Evolutionary conservation across 2,888 invertebrate species (phyloP), one percentile per base, ranked within the genome.

Genomic region (Drosophila yooni): DNA sequence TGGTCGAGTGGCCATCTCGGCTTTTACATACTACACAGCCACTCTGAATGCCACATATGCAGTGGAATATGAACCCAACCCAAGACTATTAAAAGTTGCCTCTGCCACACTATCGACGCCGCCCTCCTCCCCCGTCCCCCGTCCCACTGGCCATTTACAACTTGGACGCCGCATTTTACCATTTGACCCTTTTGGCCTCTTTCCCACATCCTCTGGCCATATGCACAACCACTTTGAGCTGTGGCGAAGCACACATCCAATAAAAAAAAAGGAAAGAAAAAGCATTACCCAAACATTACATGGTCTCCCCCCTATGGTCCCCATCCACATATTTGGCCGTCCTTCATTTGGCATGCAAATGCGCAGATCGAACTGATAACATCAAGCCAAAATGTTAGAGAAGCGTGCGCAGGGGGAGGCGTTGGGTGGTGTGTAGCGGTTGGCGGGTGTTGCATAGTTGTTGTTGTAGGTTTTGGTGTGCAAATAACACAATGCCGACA

Each of bases 281-380:
- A 61, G 57, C 77, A 77, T 77, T 77, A 74, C 50, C 78, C 78
- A 70, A 77, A 68, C 75, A 79, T 78, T 75, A 76, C 72, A 69
- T 69, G 46, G 59, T 52, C 52, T 7, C n/a, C 36, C 36, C 62
- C 56, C 21, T 3, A 46, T 21, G 21, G 21, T 15, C 3, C 21
- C 46, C 4, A 25, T 46, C 25, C 15, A 15, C 64, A 38, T 48
- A 40, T 34, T 52, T 54, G 73, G 62, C 65, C 59, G 70, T 83
- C 73, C 79, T 87, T 87, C 85, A 85, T 82, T 84, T 82, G 82
- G 86, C 84, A 84, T 84, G 84, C 84, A 84, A 84, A 84, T 84
- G 86, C 84, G 84, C 85, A 87, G 85, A 85, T 85, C 85, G 84
- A 87, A 85, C 87, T 85, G 85, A 85, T 85, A 85, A 87, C 82